These are phyloP conservation scores for Ceratosolen fusciceps DNA, from an alignment of 1,140 invertebrate species.

Conservation along the genomic window DNA sequence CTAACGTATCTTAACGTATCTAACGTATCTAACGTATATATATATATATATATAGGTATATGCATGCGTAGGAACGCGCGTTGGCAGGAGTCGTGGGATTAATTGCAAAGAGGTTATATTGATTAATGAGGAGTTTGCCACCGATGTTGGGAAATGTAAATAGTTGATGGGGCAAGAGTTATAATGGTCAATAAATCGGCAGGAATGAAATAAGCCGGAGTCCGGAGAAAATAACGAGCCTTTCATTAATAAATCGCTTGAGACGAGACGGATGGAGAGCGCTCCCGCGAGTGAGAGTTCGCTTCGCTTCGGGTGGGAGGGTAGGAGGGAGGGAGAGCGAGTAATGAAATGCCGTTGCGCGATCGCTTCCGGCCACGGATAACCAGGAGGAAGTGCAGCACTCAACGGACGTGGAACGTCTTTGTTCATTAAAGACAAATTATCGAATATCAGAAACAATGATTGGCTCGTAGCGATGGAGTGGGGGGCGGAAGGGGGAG, in stretches of 20 bases:
- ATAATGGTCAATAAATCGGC: constrained; percentile 14
- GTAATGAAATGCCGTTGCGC: neutral
- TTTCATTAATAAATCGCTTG: constrained; percentile 13
- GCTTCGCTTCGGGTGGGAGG: too few relatives aligned
- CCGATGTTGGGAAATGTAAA: neutral
- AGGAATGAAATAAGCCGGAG: neutral
- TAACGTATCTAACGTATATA: too few relatives aligned
- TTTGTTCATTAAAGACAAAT: constrained; percentile 44
- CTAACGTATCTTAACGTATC: too few relatives aligned
- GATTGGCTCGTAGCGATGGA: neutral
- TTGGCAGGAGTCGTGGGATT: neutral
- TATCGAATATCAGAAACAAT: constrained; percentile 19
- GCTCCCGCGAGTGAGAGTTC: too few relatives aligned
- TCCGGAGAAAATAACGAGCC: neutral
- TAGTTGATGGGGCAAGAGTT: neutral
- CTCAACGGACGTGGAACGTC: neutral
- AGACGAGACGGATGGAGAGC: too few relatives aligned
- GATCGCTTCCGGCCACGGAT: neutral
- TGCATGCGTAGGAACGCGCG: neutral
- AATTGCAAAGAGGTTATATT: neutral
- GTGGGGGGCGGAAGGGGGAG: too few relatives aligned
- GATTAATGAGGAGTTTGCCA: neutral
- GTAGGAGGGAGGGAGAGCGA: neutral
- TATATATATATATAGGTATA: too few relatives aligned
- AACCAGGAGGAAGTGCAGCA: neutral